These are phyloP conservation scores for Loris lydekkerianus DNA, from an alignment of 2,797 vertebrate species.

Conservation along the genomic window DNA sequence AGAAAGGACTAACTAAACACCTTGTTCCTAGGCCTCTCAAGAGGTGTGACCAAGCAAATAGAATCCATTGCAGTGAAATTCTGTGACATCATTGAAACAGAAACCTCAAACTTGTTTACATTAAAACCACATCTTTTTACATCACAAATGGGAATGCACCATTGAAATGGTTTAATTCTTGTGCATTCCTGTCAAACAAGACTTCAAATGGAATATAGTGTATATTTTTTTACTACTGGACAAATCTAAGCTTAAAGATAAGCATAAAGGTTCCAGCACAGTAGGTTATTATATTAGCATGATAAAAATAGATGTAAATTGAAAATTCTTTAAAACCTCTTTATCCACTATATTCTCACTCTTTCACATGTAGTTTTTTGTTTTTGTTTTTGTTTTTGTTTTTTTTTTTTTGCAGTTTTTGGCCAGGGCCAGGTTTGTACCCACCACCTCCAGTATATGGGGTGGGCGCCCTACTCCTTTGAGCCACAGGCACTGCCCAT, in stretches of 20 bases:
- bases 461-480: no score
- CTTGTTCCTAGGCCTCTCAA: background rate
- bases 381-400: background rate
- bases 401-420: background rate
- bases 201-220: background rate
- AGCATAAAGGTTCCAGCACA: background rate
- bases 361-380: background rate
- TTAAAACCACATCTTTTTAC: slow-evolving; percentile 2
- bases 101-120: slow-evolving; percentile 15
- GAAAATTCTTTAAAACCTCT: background rate
- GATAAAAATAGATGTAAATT: background rate
- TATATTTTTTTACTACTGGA: background rate
- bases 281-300: background rate
- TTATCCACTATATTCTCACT: background rate
- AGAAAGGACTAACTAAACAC: background rate
- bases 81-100: slow-evolving; percentile 40
- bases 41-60: background rate
- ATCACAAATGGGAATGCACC: background rate
- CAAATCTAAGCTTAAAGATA: slow-evolving; percentile 17
- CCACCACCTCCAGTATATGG: no score
- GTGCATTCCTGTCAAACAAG: background rate
- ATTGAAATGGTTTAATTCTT: background rate
- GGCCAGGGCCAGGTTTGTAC: no score
- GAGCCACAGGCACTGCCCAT: no score
- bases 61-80: background rate